Base-by-base conservation (phyloP, 2,888 invertebrate species). In the Ormyrus labotus region DNA sequence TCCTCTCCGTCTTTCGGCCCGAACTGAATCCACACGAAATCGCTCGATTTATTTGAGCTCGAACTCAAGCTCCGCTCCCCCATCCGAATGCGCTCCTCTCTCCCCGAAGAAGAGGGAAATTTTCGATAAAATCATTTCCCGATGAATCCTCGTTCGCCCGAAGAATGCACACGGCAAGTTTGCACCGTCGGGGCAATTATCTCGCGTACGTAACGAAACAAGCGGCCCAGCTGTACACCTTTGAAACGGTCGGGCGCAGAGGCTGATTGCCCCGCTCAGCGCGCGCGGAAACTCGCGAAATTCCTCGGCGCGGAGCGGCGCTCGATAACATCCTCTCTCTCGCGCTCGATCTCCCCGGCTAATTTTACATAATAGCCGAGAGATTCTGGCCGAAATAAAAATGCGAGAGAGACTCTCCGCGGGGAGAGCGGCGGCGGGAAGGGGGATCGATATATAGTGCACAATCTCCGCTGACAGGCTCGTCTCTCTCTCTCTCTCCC, bases 381-480 rank as follows among this genome's bases (percentile, higher is more conserved):
- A 65, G 58, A 47, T 34, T 34, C 63, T 45, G 11, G 45, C 19
- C 10, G 53, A 51, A 1, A 61, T 11, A 51, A 19, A 61, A 6
- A 13, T 34, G 50, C 9, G 7, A 8, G 55, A 53, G n/a, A 67
- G 57, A 51, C 34, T 34, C 34, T 34, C 34, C 34, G 34, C 34
- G 34, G 34, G 3, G 71, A 47, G 51, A 47, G 51, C 48, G 45
- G 55, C 19, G 11, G 57, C n/a, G 6, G 47, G 34, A 34, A 3
- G 34, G 34, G 34, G 58, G 19, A 47, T 70, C 61, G 69, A 69
- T 19, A 19, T 19, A 19, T 69, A 45, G 76, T 61, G 61, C 65
- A 78, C 58, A 78, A 78, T 78, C 78, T 67, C 78, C 51, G 68
- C 58, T 73, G 57, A 70, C 57, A 50, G 55, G 19, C 10, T 34